Evolutionary conservation across 2,113 vertebrate genomes (phyloP).

Genomic region (Takifugu flavidus): DNA sequence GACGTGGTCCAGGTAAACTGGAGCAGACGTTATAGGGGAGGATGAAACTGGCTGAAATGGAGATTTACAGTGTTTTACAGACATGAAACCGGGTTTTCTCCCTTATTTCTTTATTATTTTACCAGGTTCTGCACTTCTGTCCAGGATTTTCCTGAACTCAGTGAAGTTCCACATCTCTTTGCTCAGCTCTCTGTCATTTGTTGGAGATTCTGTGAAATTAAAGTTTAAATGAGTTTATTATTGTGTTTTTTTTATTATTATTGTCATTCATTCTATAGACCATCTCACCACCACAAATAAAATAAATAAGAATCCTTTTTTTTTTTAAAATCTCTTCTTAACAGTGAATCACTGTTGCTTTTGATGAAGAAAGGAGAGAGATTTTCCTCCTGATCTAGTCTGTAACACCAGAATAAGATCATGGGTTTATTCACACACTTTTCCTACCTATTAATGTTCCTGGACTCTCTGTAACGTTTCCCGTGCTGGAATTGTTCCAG

Average conservation of each 20-base stretch:
- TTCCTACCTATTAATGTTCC: conserved; percentile 14
- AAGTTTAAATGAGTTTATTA: too few species aligned
- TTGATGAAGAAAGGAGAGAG: neutral
- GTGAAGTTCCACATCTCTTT: conserved; percentile 2
- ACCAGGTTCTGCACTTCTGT: conserved; percentile 19
- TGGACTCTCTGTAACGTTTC: conserved; percentile 2
- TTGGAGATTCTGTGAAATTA: neutral
- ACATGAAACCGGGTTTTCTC: too few species aligned
- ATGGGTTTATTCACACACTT: too few species aligned
- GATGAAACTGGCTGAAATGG: too few species aligned
- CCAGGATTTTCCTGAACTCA: neutral
- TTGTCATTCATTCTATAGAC: too few species aligned
- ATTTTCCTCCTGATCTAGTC: too few species aligned
- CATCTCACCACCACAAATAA: too few species aligned
- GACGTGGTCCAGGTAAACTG: conserved; percentile 3
- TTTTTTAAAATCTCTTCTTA: neutral
- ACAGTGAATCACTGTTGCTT: neutral
- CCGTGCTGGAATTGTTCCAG: neutral
- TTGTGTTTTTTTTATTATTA: too few species aligned
- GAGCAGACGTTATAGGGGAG: conserved; percentile 10
- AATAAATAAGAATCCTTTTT: too few species aligned
- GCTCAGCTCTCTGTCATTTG: neutral
- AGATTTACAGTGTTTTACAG: too few species aligned
- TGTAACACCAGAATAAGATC: too few species aligned
- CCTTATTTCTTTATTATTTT: neutral